phyloP scores from a whole-genome alignment of 2,113 vertebrate genomes.

The Amazona vittata region DNA sequence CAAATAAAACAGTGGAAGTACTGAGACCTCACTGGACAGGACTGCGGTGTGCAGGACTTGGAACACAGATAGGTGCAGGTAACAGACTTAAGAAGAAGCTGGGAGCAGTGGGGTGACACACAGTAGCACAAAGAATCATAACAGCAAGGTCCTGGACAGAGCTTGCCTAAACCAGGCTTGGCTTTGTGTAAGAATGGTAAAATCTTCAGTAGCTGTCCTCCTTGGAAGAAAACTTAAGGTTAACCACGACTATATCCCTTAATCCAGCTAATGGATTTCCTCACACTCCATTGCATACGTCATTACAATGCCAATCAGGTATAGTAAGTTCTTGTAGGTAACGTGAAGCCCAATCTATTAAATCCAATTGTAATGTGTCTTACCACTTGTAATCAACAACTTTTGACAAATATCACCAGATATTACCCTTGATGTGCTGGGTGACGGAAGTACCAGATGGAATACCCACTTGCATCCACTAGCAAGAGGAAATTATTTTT shows the following conservation, averaged over 20 bases:
- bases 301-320: not conserved
- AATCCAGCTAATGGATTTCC: not conserved
- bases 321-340: not conserved
- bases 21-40: not conserved
- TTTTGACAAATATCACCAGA: not conserved
- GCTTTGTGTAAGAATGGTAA: not conserved
- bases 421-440: not conserved
- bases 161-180: not conserved
- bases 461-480: not conserved
- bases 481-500: not conserved
- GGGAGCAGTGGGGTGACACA: not conserved
- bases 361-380: not conserved
- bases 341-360: rapidly evolving
- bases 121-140: rapidly evolving
- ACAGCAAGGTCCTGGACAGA: not conserved
- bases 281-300: not conserved
- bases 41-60: not conserved
- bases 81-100: not conserved
- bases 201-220: not conserved
- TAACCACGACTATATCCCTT: not conserved
- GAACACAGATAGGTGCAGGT: not conserved
- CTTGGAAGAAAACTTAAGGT: not conserved
- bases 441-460: not conserved
- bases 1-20: not conserved
- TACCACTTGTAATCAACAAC: not conserved